Evolutionary conservation across 2,113 vertebrate genomes (phyloP).

Genomic region (Piprites chloris): DNA sequence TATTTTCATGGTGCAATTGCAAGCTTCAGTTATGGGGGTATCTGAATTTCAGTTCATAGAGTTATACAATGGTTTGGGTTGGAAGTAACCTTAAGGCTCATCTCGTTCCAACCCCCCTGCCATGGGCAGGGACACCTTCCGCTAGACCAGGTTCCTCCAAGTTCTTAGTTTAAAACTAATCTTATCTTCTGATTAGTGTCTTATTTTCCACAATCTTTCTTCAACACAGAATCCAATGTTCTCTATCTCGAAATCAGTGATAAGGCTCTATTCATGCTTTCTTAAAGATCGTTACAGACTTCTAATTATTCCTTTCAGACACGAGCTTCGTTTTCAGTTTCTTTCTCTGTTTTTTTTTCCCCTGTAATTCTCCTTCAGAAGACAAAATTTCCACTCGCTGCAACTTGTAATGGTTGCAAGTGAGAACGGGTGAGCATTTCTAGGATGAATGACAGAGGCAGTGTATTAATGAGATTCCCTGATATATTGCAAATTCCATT

Average conservation of each 20-base stretch:
- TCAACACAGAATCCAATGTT: background rate
- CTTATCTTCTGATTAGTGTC: background rate
- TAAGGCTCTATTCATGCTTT: constrained; percentile 36
- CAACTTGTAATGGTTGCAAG: background rate
- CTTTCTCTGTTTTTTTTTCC: background rate
- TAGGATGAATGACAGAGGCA: background rate
- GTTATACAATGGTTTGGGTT: background rate
- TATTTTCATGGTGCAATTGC: background rate
- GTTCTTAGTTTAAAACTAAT: constrained; percentile 12
- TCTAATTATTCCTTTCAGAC: constrained; percentile 33
- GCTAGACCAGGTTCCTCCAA: background rate
- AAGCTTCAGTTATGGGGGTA: background rate
- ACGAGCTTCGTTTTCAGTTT: background rate
- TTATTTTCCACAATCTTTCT: constrained; percentile 1
- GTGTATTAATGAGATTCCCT: background rate
- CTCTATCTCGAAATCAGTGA: constrained; percentile 28
- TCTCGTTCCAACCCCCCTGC: rapidly evolving
- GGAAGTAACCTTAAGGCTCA: background rate
- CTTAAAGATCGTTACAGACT: background rate
- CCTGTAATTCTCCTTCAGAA: background rate
- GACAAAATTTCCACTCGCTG: background rate
- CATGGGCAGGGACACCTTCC: background rate
- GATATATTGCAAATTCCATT: constrained; percentile 21
- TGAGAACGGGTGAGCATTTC: background rate
- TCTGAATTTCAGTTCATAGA: background rate